Conservation (phyloP, 1,140 invertebrate genomes). For the Ephestia elutella region DNA sequence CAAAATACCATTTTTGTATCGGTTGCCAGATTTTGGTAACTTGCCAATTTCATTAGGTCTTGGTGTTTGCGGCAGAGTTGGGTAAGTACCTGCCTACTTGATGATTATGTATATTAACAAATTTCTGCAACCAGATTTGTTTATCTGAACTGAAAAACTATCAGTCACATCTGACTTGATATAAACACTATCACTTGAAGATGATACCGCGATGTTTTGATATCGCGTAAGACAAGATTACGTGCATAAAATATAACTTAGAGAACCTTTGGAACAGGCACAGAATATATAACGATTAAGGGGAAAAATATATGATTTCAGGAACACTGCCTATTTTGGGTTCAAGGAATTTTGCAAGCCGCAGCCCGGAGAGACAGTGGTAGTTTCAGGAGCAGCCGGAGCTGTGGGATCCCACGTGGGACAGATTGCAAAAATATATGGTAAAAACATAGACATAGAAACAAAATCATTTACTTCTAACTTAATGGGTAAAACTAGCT, state of each 20-base stretch:
- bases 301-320: slow-evolving; percentile 51
- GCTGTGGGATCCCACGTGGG: slow-evolving; percentile 83
- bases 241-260: too few species aligned
- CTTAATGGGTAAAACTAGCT: too few species aligned
- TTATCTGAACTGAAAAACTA: too few species aligned
- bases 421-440: slow-evolving; percentile 82
- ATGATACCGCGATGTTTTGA: too few species aligned
- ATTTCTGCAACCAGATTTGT: too few species aligned
- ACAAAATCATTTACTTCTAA: too few species aligned
- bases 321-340: slow-evolving; percentile 85
- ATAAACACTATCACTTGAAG: too few species aligned
- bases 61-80: slow-evolving; percentile 78
- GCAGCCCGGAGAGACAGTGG: slow-evolving; percentile 79
- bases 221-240: too few species aligned
- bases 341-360: slow-evolving; percentile 81
- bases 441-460: slow-evolving; percentile 29
- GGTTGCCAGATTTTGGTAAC: slow-evolving; percentile 72
- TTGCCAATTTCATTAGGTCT: slow-evolving; percentile 74
- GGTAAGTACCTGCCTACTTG: slow-evolving; percentile 56
- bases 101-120: neutral
- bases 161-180: too few species aligned
- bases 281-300: too few species aligned
- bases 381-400: slow-evolving; percentile 79
- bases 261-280: too few species aligned
- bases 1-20: slow-evolving; percentile 37